Evolutionary conservation across 2,888 invertebrate genomes (phyloP).

Genomic region (Yponomeuta evonymella): DNA sequence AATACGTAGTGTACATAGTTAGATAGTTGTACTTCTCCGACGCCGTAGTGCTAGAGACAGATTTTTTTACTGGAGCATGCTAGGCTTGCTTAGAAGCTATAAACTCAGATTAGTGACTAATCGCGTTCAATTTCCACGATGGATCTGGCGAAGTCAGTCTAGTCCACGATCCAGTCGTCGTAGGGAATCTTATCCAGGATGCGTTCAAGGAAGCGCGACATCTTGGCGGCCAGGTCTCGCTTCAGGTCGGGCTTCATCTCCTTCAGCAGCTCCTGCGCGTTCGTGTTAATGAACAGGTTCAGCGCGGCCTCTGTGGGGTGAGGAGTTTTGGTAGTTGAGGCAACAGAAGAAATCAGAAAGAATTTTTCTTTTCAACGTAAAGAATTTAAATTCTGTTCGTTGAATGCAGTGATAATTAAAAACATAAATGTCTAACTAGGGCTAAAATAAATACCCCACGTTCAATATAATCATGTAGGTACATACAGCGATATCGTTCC

Average conservation of each 20-base stretch:
- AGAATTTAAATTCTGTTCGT: no score
- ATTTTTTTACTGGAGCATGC: no score
- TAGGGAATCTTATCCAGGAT: constrained; percentile 86
- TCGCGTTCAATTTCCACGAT: not conserved
- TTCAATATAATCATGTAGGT: no score
- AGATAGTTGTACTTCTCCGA: no score
- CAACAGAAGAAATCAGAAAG: not conserved
- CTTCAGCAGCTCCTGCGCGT: constrained; percentile 87
- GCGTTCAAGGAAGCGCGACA: constrained; percentile 84
- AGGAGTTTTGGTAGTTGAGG: not conserved
- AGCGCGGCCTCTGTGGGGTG: constrained; percentile 83
- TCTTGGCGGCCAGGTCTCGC: constrained; percentile 83
- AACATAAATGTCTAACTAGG: no score
- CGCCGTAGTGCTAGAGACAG: no score
- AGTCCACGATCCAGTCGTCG: constrained; percentile 82
- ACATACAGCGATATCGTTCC: no score
- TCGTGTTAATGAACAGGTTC: constrained; percentile 90
- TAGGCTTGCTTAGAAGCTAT: no score
- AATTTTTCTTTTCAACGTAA: not conserved
- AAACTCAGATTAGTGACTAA: no score
- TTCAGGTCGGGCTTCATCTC: constrained; percentile 92
- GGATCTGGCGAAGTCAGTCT: constrained; percentile 21
- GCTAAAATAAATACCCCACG: no score
- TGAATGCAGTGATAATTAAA: no score
- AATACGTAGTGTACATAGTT: no score